Base-by-base conservation (phyloP, 2,888 invertebrate genomes). In the Adelphocoris suturalis region DNA sequence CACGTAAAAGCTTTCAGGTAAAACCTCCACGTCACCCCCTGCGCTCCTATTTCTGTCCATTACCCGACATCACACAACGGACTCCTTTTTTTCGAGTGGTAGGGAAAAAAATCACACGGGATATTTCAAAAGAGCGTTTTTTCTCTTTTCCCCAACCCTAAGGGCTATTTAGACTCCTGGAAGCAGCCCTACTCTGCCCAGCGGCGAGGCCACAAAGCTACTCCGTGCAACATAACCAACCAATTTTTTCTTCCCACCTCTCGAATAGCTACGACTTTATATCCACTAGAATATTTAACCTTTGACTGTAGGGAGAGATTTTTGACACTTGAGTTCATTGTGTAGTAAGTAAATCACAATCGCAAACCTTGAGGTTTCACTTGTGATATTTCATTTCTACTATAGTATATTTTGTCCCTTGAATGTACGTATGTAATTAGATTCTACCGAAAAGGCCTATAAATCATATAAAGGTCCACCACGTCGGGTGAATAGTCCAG, bases 1-100 rank as follows among this genome's bases (percentile, higher is more conserved):
- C 84, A 68, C 82, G 89, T 89, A 89, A 89, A 89, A 89, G 89
- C 89, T 89, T 89, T 89, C 89, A 84, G 82, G 89, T 89, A 84
- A 89, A 89, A 89, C 82, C 84, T 75, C 84, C 84, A 57, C 81
- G 28, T 68, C 52, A 84, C 84, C 28, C 47, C 61, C 85, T 37
- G n/a, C 14, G 27, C 76, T 13, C 37, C 28, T 52, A 48, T 82
- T 47, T 82, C 82, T 52, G 47, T 75, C 86, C 86, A 86, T 88
- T 80, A 88, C 78, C 78, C 80, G 47, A 88, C 88, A 88, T 55
- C 88, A 78, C 55, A 78, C 52, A 27, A 88, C 57, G 57, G 27
- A 28, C 85, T 27, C 61, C 80, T 48, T n/a, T 37, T 82, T 86
- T 88, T 78, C 78, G 80, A 88, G 76, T 88, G 88, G 37, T 13